Base-by-base conservation (phyloP, 2,888 invertebrate species). In the Isotomurus palustris region DNA sequence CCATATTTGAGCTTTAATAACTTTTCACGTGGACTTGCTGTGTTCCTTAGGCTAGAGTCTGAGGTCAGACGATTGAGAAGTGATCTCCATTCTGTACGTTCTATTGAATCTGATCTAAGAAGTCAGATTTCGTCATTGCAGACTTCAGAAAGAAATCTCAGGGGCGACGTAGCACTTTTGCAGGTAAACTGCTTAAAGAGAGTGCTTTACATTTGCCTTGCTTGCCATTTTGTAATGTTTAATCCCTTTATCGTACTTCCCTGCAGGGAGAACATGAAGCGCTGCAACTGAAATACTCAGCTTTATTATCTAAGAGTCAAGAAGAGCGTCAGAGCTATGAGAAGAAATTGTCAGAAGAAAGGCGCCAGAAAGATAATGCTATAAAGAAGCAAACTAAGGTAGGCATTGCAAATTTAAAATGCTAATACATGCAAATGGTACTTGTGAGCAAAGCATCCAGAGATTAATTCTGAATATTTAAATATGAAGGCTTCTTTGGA, bases 221-320 rank as follows among this genome's bases (percentile, higher is more conserved):
- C 24, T 5, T 22, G 5, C 6, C 41, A 19, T 40, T 8, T 19
- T 40, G 19, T 12, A 12, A 12, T 6, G 19, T 40, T 40, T n/a
- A n/a, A n/a, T 40, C 19, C 19, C 19, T 19, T 4, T 51, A 32
- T 29, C 35, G 4, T 35, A 10, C 28, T 41, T 28, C 44, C 24
- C 53, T 52, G 8, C 25, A 69, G 66, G 68, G 70, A 56, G 70
- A 70, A 50, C 68, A 68, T 51, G 70, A 70, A 62, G 67, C 70
- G 54, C 62, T 70, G 55, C 70, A 70, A 66, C 56, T 70, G 48
- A 70, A 70, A 68, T 58, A 60, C 62, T 67, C 67, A 70, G 68
- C 70, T 62, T 64, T 70, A 62, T 58, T 61, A 52, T 68, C 68
- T 29, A 70, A 67, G 57, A 60, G 64, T 61, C 70, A 68, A 55